Evolutionary conservation across 2,888 invertebrate genomes (phyloP).

Genomic region (Emmelina monodactyla): DNA sequence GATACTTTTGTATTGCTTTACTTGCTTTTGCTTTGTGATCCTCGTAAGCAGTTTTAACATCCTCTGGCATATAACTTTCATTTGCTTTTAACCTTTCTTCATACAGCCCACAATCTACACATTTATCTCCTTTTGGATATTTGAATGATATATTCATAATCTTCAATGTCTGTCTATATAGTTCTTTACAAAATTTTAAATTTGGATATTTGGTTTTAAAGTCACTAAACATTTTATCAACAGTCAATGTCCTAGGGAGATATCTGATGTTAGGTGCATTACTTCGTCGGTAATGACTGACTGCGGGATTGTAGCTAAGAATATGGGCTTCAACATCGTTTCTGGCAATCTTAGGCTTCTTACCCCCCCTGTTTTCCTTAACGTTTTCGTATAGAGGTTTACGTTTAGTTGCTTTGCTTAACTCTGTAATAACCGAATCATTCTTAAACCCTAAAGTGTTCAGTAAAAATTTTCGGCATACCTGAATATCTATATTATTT

Average conservation of each 20-base stretch:
- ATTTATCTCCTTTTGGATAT: conserved; percentile 2
- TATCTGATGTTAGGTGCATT: conserved; percentile 2
- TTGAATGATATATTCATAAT: conserved; percentile 1
- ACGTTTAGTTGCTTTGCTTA: conserved; percentile 5
- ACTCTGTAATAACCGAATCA: conserved; percentile 6
- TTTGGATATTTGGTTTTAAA: conserved; percentile 2
- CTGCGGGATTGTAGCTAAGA: background rate
- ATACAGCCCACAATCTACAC: conserved; percentile 1
- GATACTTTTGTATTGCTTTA: conserved; percentile 1
- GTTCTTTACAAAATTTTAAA: background rate
- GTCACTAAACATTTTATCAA: conserved; percentile 1
- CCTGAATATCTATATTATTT: conserved; percentile 2
- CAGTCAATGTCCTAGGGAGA: conserved; percentile 2
- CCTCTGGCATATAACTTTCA: background rate
- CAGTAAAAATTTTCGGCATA: conserved; percentile 4
- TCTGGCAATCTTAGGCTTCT: background rate
- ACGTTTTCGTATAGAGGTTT: conserved; percentile 3
- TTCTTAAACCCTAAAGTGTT: conserved; percentile 5
- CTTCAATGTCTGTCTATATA: conserved; percentile 1
- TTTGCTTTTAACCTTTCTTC: background rate
- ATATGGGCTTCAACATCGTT: conserved; percentile 1
- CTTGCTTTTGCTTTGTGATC: conserved; percentile 1
- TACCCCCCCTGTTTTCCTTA: conserved; percentile 5
- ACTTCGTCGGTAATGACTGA: conserved; percentile 3
- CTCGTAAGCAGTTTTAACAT: background rate